Base-by-base conservation (phyloP, 2,888 invertebrate species). In the Lycia hirtaria region DNA sequence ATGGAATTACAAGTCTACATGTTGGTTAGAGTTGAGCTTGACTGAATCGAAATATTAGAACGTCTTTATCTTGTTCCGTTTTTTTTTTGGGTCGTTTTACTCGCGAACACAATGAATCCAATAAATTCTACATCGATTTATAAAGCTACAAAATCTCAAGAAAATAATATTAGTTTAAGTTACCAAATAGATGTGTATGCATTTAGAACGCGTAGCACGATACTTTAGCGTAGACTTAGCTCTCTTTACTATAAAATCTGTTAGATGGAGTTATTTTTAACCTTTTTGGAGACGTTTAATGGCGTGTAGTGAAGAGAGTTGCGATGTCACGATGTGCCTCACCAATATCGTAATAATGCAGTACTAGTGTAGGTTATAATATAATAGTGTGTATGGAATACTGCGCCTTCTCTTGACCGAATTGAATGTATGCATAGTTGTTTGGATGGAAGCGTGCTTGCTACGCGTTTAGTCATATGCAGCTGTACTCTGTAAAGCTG, bases 281-380 rank as follows among this genome's bases (percentile, higher is more conserved):
- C 26, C 33, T n/a, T n/a, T n/a, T n/a, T n/a, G 54, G 51, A 53
- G 43, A 41, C 30, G 57, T 20, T 14, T 10, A n/a, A 37, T 22
- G n/a, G 22, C 7, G 24, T 56, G 50, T 53, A 66, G 60, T 41
- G 41, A 50, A 54, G 55, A 60, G 57, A 58, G 57, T 50, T 58
- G 67, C 72, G 69, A 83, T 74, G 85, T 85, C 89, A 85, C 81
- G 77, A 83, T 81, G 89, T 88, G 89, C 89, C 89, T 88, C 80
- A 80, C 73, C 78, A 65, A 72, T 80, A 79, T 81, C 76, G 74
- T 81, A 62, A n/a, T 61, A 67, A 55, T 62, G 51, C 54, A 50
- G 72, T 62, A 63, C 67, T 68, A 71, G 64, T 67, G 68, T 75
- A 78, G 73, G 69, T n/a, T n/a, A n/a, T n/a, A n/a, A n/a, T n/a